Evolutionary conservation across 2,888 invertebrate genomes (phyloP), one percentile per base, ranked within the genome.

Genomic region (Metalampra italica): DNA sequence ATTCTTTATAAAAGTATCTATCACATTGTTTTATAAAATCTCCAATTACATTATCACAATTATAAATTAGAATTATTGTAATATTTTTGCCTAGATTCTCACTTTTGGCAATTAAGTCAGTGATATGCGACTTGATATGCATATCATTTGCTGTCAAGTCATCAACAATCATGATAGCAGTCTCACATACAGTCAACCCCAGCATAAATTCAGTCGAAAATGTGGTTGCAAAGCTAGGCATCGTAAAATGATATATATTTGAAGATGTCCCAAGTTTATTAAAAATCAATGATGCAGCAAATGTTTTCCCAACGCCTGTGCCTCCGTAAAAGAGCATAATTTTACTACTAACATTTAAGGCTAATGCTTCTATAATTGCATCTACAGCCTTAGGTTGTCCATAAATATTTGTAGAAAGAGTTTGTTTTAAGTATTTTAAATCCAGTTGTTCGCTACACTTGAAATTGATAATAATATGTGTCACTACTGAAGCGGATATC

Each of bases 271-370:
- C 72, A 15, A 75, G 38, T 44, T 68, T 63, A 34, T 81, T 68
- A 50, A 87, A 55, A 49, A 87, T 60, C 32, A 82, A 46, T 39
- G 83, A 80, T n/a, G 74, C 62, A 15, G 78, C 64, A 51, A 70
- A 80, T 38, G 90, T 84, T 57, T 90, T 90, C 0, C 89, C 90
- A 3, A 87, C 87, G 45, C 90, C 90, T 36, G 88, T 89, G 1
- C 87, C 78, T 46, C 90, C 90, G 70, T 78, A 82, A 9, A 89
- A 62, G 53, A 84, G 64, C 43, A 89, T 47, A 12, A 89, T 63
- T 68, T 83, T 87, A 49, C 62, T 73, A 8, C 49, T 62, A 9
- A 57, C 64, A 51, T 73, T 54, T 30, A 48, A 36, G 43, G 66
- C 60, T n/a, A 89, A 58, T 13, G 76, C 64, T 15, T 68, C 55